Base-by-base conservation (phyloP, 2,888 invertebrate genomes). In the Agrotis segetum region DNA sequence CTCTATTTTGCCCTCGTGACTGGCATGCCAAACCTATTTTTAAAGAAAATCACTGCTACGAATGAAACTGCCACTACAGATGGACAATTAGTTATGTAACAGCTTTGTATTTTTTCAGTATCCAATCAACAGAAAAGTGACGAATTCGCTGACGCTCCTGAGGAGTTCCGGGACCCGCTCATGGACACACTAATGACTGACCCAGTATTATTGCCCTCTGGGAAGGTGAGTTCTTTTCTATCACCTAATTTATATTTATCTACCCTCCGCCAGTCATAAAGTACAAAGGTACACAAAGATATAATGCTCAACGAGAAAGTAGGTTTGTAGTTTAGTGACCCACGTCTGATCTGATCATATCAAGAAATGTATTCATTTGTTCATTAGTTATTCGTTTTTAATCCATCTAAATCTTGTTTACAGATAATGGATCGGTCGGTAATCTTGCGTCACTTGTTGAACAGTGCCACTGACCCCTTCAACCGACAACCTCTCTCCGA, bases 131-230 rank as follows among this genome's bases (percentile, higher is more conserved):
- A 98, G 87, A 97, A 97, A 80, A 99, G 99, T 88, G 98, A 99
- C 85, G 99, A 99, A 95, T 98, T 98, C 91, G 99, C 98, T 29
- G 99, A 99, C 93, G 99, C 99, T 50, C 99, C 99, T 0, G 99
- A 99, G 86, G 99, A 99, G 94, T 99, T 99, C 93, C 97, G 98
- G 92, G 99, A 99, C 96, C 99, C 99, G 0, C 96, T 99, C 49
- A 99, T 99, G 99, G 99, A 99, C 92, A 99, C 99, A 0, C 96
- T 99, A 64, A 99, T 99, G 99, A 98, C 98, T 9, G 99, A 99
- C 94, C 99, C 99, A 14, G 99, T 99, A 14, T 96, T 98, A 78
- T 96, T 99, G 87, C 99, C 99, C 3, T 98, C 99, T 77, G 99
- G 99, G 75, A 97, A 97, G 88, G 96, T 96, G 82, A 76, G 85